Conservation (phyloP, 2,888 invertebrate genomes). For the Tipula unca region DNA sequence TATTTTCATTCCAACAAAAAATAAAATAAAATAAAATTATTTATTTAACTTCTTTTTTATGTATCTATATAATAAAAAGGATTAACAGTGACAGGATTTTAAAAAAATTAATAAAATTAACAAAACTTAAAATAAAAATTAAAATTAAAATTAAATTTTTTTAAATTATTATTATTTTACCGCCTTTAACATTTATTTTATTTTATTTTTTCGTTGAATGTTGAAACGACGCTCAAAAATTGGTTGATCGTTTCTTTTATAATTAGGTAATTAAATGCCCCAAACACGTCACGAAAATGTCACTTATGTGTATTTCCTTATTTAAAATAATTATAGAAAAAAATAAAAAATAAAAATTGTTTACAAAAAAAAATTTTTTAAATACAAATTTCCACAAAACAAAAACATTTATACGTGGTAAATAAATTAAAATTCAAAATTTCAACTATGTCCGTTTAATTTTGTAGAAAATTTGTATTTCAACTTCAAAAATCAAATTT, state of each 20-base stretch:
- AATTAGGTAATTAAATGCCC: constrained; percentile 29
- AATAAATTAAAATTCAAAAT: background rate
- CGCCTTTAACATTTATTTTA: constrained; percentile 24
- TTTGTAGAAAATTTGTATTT: background rate
- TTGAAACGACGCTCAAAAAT: constrained; percentile 47
- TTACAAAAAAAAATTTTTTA: background rate
- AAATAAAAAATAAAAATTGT: background rate
- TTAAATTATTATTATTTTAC: constrained; percentile 19
- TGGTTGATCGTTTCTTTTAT: constrained; percentile 33
- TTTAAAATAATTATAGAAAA: background rate
- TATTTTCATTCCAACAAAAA: background rate
- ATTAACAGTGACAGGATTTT: constrained; percentile 20
- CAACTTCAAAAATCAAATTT: constrained; percentile 16
- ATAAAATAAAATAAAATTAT: constrained; percentile 4
- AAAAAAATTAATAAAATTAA: constrained; percentile 30
- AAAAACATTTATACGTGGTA: background rate
- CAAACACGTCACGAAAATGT: constrained; percentile 39
- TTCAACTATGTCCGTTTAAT: background rate
- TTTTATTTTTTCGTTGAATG: constrained; percentile 25
- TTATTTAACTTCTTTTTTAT: background rate
- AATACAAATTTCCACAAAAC: constrained; percentile 1
- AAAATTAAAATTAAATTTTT: background rate
- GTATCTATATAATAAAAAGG: background rate
- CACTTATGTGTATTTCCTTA: constrained; percentile 26
- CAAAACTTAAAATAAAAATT: constrained; percentile 23